Conservation (phyloP, 2,888 invertebrate species). For the Hofmannophila pseudospretella region DNA sequence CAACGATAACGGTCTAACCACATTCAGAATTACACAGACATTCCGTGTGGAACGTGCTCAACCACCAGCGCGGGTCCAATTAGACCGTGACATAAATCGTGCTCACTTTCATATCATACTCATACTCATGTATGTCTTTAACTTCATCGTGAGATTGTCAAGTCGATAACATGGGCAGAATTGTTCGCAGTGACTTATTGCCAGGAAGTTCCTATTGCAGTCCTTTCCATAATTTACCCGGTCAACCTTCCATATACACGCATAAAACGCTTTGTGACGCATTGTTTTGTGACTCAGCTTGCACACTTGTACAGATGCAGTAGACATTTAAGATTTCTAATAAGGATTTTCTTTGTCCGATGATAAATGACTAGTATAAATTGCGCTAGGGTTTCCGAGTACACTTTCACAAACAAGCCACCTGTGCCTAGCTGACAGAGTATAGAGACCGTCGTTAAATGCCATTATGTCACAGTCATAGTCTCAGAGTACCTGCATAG, state of each 20-base stretch:
- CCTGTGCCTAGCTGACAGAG: conserved; percentile 32
- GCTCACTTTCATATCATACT: conserved; percentile 35
- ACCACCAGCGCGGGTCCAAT: conserved; percentile 50
- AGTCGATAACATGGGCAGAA: background rate
- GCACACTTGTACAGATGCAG: conserved; percentile 2
- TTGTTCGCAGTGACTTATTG: background rate
- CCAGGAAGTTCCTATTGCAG: background rate
- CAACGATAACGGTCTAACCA: conserved; percentile 24
- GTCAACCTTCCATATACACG: conserved; percentile 7
- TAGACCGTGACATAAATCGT: conserved; percentile 67
- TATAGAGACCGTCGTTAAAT: conserved; percentile 33
- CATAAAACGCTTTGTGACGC: conserved; percentile 25
- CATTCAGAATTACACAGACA: conserved; percentile 43
- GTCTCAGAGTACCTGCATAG: conserved; percentile 21
- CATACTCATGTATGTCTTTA: background rate
- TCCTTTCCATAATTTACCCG: background rate
- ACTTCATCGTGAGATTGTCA: background rate
- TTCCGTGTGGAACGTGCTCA: conserved; percentile 52
- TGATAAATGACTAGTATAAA: background rate
- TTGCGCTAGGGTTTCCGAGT: background rate
- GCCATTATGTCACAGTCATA: conserved; percentile 43
- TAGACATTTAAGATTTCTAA: too few relatives aligned
- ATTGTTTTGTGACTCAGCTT: conserved; percentile 29
- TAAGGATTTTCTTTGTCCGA: conserved; percentile 1
- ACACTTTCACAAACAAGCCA: conserved; percentile 47